These are phyloP conservation scores for Drosophila kepulauana DNA, from an alignment of 1,140 invertebrate genomes.

Conservation along the genomic window DNA sequence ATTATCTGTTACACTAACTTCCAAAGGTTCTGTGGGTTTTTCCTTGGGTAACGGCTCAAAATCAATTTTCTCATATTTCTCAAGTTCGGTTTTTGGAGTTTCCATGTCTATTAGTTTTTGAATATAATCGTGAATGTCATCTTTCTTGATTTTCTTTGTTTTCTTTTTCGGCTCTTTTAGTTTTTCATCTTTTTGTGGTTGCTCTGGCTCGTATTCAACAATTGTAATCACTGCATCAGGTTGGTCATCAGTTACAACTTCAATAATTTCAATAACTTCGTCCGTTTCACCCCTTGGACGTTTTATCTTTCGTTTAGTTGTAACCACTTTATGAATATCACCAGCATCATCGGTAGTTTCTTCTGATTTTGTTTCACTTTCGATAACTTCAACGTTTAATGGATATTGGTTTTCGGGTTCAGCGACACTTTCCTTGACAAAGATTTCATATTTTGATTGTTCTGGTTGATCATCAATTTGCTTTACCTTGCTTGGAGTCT, in stretches of 20 bases:
- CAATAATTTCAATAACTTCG: slow-evolving; percentile 84
- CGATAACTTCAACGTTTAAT: slow-evolving; percentile 61
- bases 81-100: slow-evolving; percentile 79
- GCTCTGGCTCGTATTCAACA: slow-evolving; percentile 69
- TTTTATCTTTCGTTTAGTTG: slow-evolving; percentile 84
- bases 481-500: slow-evolving; percentile 31
- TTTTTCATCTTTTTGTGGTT: slow-evolving; percentile 56
- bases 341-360: slow-evolving; percentile 71
- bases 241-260: slow-evolving; percentile 84
- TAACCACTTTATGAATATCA: slow-evolving; percentile 80
- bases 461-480: slow-evolving; percentile 24
- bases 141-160: slow-evolving; percentile 70
- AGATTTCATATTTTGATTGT: slow-evolving; percentile 48
- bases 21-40: slow-evolving; percentile 61
- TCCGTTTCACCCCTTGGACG: slow-evolving; percentile 79
- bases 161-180: slow-evolving; percentile 70
- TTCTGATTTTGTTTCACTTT: slow-evolving; percentile 72
- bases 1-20: slow-evolving; percentile 40
- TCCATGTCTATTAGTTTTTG: slow-evolving; percentile 78
- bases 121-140: slow-evolving; percentile 80
- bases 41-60: slow-evolving; percentile 66
- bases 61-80: slow-evolving; percentile 81
- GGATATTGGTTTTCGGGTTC: slow-evolving; percentile 47
- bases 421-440: slow-evolving; percentile 48
- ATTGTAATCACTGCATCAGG: slow-evolving; percentile 80